Base-by-base conservation (phyloP, 1,140 invertebrate genomes). In the Lanistes nyassanus region DNA sequence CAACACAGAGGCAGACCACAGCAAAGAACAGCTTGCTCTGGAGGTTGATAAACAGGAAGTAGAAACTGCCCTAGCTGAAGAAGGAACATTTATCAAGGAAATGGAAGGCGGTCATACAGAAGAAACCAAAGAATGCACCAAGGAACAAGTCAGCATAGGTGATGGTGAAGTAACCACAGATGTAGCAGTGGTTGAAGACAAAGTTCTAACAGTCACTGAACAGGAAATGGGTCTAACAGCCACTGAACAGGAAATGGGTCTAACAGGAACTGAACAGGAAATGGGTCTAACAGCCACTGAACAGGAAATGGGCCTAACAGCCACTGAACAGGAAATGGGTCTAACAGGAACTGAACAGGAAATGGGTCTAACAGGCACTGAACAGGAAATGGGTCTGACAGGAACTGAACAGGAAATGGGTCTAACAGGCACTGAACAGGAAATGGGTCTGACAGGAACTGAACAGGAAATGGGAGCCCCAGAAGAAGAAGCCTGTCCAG, bases 401-500 rank as follows among this genome's bases (percentile, higher is more conserved):
- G 51, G 72, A 16, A 19, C 21, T 16, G 62, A 71, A 67, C 47
- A 75, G 13, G 37, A 39, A n/a, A 42, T 56, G 21, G 36, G 11
- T n/a, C n/a, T n/a, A n/a, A 21, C 29, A 69, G 51, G 72, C n/a
- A 19, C 21, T 16, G 62, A 71, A 67, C 47, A 75, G 13, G 37
- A 39, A n/a, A 42, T 56, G 21, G 36, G 11, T n/a, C n/a, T n/a
- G n/a, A 21, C 29, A 69, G 51, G 72, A 16, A 19, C 21, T 16
- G 62, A 71, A 67, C 47, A 75, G 13, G 37, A 39, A n/a, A 42
- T 56, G 21, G 36, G 11, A 60, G 51, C 47, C 9, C 51, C 39
- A 37, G 39, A 70, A 47, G 56, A 62, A 64, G 51, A 31, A 9
- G 66, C n/a, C n/a, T n/a, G n/a, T n/a, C 51, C 39, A 37, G 39